Evolutionary conservation across 64 coral and sea anemone genomes (phyloP).

Genomic region (Porites lutea): DNA sequence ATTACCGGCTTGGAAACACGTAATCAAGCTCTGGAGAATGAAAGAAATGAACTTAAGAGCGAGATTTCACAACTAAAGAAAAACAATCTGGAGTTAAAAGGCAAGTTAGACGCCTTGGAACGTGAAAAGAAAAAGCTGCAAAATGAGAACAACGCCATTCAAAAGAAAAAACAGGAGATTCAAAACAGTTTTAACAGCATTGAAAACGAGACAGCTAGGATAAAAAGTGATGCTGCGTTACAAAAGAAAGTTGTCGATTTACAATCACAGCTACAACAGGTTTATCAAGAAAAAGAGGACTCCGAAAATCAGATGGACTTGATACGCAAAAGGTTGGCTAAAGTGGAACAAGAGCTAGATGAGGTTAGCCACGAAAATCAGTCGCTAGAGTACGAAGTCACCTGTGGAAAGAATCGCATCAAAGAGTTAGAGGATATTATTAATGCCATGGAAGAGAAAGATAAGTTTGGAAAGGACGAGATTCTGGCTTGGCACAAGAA

Average conservation of each 20-base stretch:
- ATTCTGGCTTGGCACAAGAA: conserved; percentile 98
- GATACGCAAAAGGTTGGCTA: conserved; percentile 71
- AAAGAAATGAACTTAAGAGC: conserved; percentile 81
- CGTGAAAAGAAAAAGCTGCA: conserved; percentile 91
- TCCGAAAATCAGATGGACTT: conserved; percentile 75
- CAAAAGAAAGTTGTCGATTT: conserved; percentile 89
- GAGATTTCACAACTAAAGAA: conserved; percentile 82
- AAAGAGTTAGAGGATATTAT: conserved; percentile 86
- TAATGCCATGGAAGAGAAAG: conserved; percentile 83
- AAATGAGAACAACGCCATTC: conserved; percentile 72
- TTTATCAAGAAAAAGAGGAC: conserved; percentile 86
- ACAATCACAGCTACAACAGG: conserved; percentile 76
- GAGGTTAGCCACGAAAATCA: conserved; percentile 84
- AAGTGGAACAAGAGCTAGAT: conserved; percentile 75
- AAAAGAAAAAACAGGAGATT: conserved; percentile 71
- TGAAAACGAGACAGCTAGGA: conserved; percentile 80
- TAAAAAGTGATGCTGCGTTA: conserved; percentile 67
- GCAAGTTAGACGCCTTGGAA: conserved; percentile 74
- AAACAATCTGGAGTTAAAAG: conserved; percentile 80
- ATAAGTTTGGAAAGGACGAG: conserved; percentile 88
- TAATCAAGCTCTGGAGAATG: conserved; percentile 79
- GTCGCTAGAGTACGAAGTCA: conserved; percentile 81
- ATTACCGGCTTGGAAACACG: conserved; percentile 74
- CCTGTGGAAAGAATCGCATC: conserved; percentile 77
- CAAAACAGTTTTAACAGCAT: conserved; percentile 42